Conservation (phyloP, 2,113 vertebrate species). For the Vireo altiloquus region DNA sequence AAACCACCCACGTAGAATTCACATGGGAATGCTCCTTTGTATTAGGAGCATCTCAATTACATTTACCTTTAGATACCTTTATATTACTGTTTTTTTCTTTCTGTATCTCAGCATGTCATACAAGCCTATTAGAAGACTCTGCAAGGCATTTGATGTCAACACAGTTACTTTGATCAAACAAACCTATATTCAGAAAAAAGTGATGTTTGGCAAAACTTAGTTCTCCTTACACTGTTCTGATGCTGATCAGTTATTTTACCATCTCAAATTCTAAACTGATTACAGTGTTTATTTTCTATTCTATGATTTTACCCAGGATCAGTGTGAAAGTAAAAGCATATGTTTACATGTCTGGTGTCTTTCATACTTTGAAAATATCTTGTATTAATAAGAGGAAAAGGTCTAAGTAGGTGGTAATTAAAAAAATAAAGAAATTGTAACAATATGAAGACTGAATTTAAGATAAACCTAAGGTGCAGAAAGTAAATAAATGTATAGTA, state of each 20-base stretch:
- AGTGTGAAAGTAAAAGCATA: not conserved
- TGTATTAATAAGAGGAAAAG: not conserved
- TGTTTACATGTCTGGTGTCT: not conserved
- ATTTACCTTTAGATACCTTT: not conserved
- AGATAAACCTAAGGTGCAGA: not conserved
- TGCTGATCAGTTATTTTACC: not conserved
- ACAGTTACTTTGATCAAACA: slow-evolving; percentile 3
- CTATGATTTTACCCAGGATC: not conserved
- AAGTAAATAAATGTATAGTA: not conserved
- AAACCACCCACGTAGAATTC: not conserved
- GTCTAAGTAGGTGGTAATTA: not conserved
- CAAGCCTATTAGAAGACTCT: not conserved
- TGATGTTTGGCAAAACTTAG: not conserved
- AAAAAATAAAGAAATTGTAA: not conserved
- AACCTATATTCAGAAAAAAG: not conserved
- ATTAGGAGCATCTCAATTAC: not conserved
- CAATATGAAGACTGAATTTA: not conserved
- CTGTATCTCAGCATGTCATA: not conserved
- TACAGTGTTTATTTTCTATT: not conserved
- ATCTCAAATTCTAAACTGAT: not conserved
- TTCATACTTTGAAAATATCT: not conserved
- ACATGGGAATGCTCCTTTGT: not conserved
- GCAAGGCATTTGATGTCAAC: not conserved
- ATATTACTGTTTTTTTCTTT: not conserved
- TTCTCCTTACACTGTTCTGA: not conserved